These are phyloP conservation scores for Boloria selene DNA, from an alignment of 2,888 invertebrate genomes.

Conservation along the genomic window DNA sequence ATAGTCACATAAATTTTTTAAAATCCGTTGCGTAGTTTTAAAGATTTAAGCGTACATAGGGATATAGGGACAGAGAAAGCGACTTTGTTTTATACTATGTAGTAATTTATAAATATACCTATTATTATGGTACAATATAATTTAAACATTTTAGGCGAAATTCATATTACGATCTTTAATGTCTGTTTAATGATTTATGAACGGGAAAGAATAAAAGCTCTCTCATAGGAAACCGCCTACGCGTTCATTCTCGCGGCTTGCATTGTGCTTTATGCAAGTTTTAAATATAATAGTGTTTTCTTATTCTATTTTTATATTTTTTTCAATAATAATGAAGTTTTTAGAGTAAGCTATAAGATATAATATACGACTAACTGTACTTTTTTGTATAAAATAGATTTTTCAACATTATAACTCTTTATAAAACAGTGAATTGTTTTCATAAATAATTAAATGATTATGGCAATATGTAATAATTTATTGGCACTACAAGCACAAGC, in stretches of 20 bases:
- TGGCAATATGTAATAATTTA: no score
- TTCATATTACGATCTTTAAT: constrained; percentile 22
- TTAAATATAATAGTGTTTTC: not conserved
- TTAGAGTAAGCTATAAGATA: not conserved
- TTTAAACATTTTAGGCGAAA: constrained; percentile 17
- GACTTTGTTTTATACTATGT: no score
- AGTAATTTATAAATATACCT: no score
- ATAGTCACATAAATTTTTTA: constrained; percentile 23
- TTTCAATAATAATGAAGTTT: not conserved
- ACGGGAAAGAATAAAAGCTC: constrained; percentile 22
- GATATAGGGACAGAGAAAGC: no score
- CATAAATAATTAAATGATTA: no score
- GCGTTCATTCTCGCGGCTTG: not conserved
- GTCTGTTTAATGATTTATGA: constrained; percentile 22
- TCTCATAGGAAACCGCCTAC: constrained; percentile 19
- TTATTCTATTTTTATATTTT: not conserved
- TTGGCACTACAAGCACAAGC: not conserved
- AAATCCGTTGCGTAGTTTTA: no score
- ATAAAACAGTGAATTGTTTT: no score
- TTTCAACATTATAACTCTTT: not conserved
- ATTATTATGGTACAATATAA: no score
- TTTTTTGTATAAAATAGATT: not conserved
- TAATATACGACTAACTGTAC: not conserved
- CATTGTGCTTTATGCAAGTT: constrained; percentile 11
- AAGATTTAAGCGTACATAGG: no score